Evolutionary conservation across 2,888 invertebrate genomes (phyloP).

Genomic region (Polydrusus tereticollis): DNA sequence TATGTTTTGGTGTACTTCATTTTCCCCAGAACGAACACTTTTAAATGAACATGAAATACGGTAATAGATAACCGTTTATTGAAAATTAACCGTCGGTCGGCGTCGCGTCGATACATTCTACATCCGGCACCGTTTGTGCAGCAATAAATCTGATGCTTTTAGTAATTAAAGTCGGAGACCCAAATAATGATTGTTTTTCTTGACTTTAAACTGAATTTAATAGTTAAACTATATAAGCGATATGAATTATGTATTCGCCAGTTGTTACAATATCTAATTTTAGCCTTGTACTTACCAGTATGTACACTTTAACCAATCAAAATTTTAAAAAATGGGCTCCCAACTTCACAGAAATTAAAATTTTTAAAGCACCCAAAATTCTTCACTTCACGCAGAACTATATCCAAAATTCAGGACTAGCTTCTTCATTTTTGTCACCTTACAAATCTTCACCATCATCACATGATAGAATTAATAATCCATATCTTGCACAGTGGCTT

Average conservation of each 20-base stretch:
- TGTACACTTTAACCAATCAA: no score
- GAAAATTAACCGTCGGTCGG: constrained; percentile 29
- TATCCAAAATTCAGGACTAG: constrained; percentile 20
- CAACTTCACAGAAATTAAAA: neutral
- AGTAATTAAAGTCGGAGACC: no score
- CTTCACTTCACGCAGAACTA: constrained; percentile 2
- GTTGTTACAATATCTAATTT: no score
- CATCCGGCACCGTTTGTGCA: constrained; percentile 14
- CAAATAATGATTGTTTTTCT: no score
- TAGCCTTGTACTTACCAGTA: no score
- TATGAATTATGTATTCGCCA: no score
- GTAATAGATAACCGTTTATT: constrained; percentile 33
- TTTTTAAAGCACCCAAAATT: neutral
- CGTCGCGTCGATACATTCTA: no score
- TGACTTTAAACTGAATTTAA: no score
- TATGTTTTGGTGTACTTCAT: no score
- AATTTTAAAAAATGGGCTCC: no score
- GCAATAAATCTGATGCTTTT: constrained; percentile 11
- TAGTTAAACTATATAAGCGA: no score
- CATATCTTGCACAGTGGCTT: neutral
- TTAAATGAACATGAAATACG: constrained; percentile 39
- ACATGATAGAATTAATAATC: neutral
- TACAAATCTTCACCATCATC: neutral
- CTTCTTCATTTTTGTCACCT: constrained; percentile 26
- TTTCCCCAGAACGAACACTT: neutral